Base-by-base conservation (phyloP, 2,113 vertebrate species). In the Salvelinus namaycush region DNA sequence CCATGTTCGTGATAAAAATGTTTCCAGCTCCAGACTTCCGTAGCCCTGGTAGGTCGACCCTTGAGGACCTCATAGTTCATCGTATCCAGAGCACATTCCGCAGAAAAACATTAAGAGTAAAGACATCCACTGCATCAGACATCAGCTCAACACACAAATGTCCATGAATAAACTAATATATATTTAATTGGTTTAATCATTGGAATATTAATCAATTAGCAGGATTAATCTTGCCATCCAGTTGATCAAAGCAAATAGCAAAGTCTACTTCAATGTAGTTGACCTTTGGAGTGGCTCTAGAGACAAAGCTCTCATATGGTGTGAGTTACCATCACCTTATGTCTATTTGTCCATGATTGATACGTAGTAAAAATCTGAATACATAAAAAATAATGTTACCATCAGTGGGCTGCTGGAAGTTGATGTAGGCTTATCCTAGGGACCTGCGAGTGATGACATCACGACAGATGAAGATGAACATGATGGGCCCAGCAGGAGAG, bases 1-100 rank as follows among this genome's bases (percentile, higher is more conserved):
- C 97, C 88, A 99, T 94, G 86, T 99, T 99, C 91, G 99, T 99
- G 91, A 99, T 99, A 76, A 99, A 99, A 81, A 99, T 86, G 16
- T 99, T 99, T 73, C 98, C 98, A 76, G 99, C 91, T 1, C 98
- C 98, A 0, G 97, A 99, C 85, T 96, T 99, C 82, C 98, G 93
- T 79, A 99, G 96, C 51, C 96, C 95, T 0, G 98, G 98, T 96
- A 24, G 98, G 97, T 1, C 95, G 94, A 76, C 97, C 97, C 88
- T 98, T 99, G 84, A 99, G 95, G 69, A 99, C 93, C 44, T 99
- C 98, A 0, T 98, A 99, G 86, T 99, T 99, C 97, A 99, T 98
- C 0, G 98, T 99, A 87, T 99, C 98, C 85, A 99, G 90, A 20
- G 97, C 98, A 72, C 97, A 95, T 87, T 99, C 97, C 44, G 97